A percentile compares a stretch with the other conserved stretches of the same genome.
These are phyloP conservation scores for Agriotes lineatus DNA, from an alignment of 2,888 invertebrate species.

Conservation along the genomic window DNA sequence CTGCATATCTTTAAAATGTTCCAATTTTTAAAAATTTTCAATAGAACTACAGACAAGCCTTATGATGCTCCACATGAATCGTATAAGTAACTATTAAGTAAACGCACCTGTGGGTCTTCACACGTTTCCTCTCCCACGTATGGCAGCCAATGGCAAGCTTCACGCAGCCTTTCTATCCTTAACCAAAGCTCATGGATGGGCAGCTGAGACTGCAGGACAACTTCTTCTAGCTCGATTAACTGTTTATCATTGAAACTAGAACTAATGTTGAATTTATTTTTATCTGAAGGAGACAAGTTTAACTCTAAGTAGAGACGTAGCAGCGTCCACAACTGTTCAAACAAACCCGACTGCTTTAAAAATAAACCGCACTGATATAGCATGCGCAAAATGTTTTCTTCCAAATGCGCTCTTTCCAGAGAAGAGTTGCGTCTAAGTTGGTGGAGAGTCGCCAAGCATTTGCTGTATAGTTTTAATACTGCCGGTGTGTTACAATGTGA, in stretches of 20 bases:
- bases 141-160: slow-evolving; percentile 79
- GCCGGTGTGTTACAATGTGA: slow-evolving; percentile 73
- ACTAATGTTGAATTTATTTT: slow-evolving; percentile 53
- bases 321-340: slow-evolving; percentile 81
- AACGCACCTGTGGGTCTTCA: slow-evolving; percentile 67
- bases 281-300: slow-evolving; percentile 69
- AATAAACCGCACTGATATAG: slow-evolving; percentile 71
- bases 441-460: slow-evolving; percentile 66
- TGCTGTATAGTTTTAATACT: slow-evolving; percentile 71
- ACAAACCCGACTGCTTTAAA: slow-evolving; percentile 78
- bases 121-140: slow-evolving; percentile 66
- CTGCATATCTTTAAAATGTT: too few relatives aligned
- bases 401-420: slow-evolving; percentile 59
- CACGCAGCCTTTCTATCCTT: slow-evolving; percentile 80
- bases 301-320: slow-evolving; percentile 77
- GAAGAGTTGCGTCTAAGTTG: slow-evolving; percentile 61
- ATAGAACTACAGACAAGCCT: too few relatives aligned
- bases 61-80: too few relatives aligned
- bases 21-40: too few relatives aligned
- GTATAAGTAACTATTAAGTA: too few relatives aligned
- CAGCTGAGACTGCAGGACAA: slow-evolving; percentile 72
- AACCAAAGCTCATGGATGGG: slow-evolving; percentile 82
- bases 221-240: slow-evolving; percentile 73
- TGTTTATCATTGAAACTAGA: slow-evolving; percentile 66
- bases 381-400: slow-evolving; percentile 65